Percentiles rank a stretch among this genome's conserved stretches.
Conservation (phyloP, 2,797 vertebrate genomes). For the Mormyrops attenuatus region DNA sequence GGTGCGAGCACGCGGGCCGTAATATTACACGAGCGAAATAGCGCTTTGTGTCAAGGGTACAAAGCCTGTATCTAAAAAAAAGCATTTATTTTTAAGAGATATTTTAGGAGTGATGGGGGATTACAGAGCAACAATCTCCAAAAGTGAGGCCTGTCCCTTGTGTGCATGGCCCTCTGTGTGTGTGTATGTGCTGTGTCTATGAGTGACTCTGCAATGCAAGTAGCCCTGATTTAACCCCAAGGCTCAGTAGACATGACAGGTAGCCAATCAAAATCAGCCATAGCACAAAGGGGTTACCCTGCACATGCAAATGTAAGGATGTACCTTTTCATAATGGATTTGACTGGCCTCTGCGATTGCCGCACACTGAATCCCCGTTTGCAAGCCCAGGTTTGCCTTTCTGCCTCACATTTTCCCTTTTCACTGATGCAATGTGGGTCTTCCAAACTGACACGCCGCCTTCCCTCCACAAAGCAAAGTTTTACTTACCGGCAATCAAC, state of each 20-base stretch:
- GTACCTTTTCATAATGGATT: neutral
- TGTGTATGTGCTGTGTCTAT: conserved; percentile 20
- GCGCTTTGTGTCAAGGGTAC: conserved; percentile 3
- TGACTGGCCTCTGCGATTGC: neutral
- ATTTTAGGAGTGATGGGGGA: neutral
- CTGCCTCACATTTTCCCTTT: neutral
- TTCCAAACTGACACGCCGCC: neutral
- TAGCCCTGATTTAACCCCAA: conserved; percentile 4
- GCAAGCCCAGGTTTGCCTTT: neutral
- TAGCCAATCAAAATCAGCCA: conserved; percentile 19
- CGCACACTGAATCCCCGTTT: neutral
- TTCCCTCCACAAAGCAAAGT: neutral
- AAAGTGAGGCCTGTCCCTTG: neutral
- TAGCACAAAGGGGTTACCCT: conserved; percentile 21
- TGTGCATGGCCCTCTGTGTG: neutral
- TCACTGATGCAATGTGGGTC: neutral
- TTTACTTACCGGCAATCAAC: neutral
- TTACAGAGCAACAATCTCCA: neutral
- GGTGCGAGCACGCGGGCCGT: neutral
- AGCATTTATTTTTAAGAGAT: conserved; percentile 3
- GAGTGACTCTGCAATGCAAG: conserved; percentile 20
- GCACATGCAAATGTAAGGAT: conserved; percentile 3
- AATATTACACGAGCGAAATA: neutral
- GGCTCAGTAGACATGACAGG: neutral
- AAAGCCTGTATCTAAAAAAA: neutral